phyloP scores from a whole-genome alignment of 2,113 vertebrate genomes.

The Plecotus auritus region DNA sequence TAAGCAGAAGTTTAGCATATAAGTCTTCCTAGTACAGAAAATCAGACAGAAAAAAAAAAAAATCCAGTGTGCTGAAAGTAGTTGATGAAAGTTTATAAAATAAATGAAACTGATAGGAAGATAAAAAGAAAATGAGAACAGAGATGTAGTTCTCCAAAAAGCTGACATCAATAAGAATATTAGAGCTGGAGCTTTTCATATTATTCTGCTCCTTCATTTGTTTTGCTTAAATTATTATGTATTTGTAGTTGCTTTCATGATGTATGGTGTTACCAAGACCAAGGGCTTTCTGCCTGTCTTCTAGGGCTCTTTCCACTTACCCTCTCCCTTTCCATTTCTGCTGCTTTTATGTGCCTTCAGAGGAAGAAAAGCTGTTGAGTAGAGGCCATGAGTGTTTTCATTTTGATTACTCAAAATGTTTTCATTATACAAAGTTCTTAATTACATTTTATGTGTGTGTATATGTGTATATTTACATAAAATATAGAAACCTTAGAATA shows the following conservation, averaged over 20 bases:
- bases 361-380: not conserved
- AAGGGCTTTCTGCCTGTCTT: not conserved
- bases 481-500: not conserved
- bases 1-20: not conserved
- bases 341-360: not conserved
- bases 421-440: not conserved
- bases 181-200: not conserved
- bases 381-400: not conserved
- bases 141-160: not conserved
- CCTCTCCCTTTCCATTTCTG: not conserved
- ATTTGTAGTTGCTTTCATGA: not conserved
- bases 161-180: not conserved
- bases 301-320: not conserved
- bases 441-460: not conserved
- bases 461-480: not conserved
- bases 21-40: not conserved
- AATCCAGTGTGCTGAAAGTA: not conserved
- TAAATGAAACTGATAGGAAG: not conserved
- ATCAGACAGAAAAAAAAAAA: not conserved
- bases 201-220: not conserved
- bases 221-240: not conserved
- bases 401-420: not conserved
- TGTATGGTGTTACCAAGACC: not conserved
- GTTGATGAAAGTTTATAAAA: not conserved
- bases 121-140: not conserved